Evolutionary conservation across 2,888 invertebrate genomes (phyloP).

Genomic region (Ellobium chinense): DNA sequence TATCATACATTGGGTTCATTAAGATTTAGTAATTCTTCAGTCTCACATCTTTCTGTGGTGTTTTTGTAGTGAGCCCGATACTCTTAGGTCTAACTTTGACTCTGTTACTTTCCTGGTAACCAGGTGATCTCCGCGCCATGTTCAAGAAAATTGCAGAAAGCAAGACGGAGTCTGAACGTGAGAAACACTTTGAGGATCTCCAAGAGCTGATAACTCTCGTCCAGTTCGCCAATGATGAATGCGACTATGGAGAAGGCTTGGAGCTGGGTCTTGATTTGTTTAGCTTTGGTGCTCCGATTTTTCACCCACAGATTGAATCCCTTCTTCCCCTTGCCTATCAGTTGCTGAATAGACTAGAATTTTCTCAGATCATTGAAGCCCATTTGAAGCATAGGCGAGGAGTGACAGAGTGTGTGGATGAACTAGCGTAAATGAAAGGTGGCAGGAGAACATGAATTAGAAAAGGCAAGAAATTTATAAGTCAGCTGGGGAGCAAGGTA

Average conservation of each 20-base stretch:
- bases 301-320: conserved; percentile 85
- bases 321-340: conserved; percentile 88
- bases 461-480: too few relatives aligned
- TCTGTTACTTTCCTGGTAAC: not conserved
- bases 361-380: conserved; percentile 86
- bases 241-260: conserved; percentile 95
- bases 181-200: conserved; percentile 84
- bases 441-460: too few relatives aligned
- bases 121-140: conserved; percentile 85
- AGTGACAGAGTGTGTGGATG: conserved; percentile 31
- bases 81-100: not conserved
- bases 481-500: too few relatives aligned
- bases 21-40: too few relatives aligned
- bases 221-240: conserved; percentile 95
- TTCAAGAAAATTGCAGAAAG: conserved; percentile 83
- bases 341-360: conserved; percentile 86
- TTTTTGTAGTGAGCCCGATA: too few relatives aligned
- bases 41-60: too few relatives aligned
- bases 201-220: conserved; percentile 91
- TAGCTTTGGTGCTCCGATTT: conserved; percentile 84
- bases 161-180: conserved; percentile 82
- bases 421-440: too few relatives aligned
- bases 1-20: too few relatives aligned
- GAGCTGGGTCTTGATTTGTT: conserved; percentile 93
- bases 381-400: conserved; percentile 82